phyloP scores from a whole-genome alignment of 2,888 invertebrate species.

The Neria commutata region DNA sequence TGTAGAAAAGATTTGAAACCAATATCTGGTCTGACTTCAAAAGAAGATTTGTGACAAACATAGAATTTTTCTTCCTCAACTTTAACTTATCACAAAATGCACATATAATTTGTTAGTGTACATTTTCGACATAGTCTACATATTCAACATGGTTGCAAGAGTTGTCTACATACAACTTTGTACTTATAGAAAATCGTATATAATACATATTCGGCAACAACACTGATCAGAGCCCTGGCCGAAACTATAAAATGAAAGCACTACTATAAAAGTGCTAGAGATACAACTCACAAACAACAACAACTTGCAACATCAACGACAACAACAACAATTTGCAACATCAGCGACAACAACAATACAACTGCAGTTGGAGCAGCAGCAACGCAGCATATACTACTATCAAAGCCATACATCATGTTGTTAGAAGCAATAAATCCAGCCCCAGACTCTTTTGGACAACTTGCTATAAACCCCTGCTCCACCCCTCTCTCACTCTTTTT shows the following conservation, averaged over 20 bases:
- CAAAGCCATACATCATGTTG: conserved; percentile 57
- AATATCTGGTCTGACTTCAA: no score
- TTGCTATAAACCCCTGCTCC: conserved; percentile 41
- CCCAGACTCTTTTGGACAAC: conserved; percentile 33
- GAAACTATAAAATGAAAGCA: conserved; percentile 27
- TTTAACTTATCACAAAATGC: no score
- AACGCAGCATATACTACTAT: conserved; percentile 56
- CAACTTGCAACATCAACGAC: neutral
- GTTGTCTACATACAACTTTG: neutral
- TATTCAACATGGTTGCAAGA: no score
- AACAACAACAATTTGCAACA: conserved; percentile 21
- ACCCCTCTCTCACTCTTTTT: neutral
- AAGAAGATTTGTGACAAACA: no score
- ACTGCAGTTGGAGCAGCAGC: no score
- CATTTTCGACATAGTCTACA: no score
- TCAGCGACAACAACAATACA: conserved; percentile 45
- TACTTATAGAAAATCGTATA: neutral
- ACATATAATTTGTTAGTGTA: no score
- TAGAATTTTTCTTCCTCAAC: no score
- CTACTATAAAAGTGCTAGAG: conserved; percentile 23
- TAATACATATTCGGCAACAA: neutral
- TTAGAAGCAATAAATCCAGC: conserved; percentile 53
- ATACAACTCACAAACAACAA: neutral
- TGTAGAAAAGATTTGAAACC: no score
- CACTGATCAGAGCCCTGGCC: neutral